These are phyloP conservation scores for Lepidostoma basale DNA, from an alignment of 1,140 invertebrate species.

Conservation along the genomic window DNA sequence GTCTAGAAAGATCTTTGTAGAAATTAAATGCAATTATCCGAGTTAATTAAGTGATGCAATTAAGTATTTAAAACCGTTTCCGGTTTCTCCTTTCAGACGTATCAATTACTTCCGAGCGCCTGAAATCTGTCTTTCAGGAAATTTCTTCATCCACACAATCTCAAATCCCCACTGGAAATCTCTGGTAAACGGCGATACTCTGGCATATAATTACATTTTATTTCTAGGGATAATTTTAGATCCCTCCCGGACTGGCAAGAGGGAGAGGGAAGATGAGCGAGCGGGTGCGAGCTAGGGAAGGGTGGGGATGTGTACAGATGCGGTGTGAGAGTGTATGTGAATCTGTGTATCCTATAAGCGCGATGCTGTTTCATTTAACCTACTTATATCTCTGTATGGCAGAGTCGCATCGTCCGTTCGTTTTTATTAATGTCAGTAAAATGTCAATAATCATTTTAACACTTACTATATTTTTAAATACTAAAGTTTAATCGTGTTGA, in stretches of 20 bases:
- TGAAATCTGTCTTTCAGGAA: constrained; percentile 11
- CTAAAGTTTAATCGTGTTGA: no score
- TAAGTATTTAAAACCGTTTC: not conserved
- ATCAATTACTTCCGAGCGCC: constrained; percentile 14
- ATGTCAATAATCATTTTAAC: no score
- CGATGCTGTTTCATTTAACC: not conserved
- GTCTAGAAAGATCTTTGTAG: no score
- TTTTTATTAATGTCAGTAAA: no score
- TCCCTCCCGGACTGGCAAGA: constrained; percentile 3
- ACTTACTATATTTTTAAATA: no score
- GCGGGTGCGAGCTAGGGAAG: not conserved
- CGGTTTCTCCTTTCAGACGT: not conserved
- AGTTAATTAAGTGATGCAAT: no score
- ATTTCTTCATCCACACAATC: constrained; percentile 4
- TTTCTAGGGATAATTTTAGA: constrained; percentile 18
- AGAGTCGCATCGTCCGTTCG: constrained; percentile 12
- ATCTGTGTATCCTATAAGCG: not conserved
- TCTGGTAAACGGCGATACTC: not conserved
- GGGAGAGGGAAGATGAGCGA: constrained; percentile 19
- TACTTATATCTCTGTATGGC: constrained; percentile 15
- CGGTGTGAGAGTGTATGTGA: not conserved
- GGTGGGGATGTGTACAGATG: constrained; percentile 6
- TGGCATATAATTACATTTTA: constrained; percentile 20
- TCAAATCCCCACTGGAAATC: not conserved
- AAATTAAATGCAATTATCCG: no score